phyloP scores from a whole-genome alignment of 2,113 vertebrate genomes.

The Microtus pennsylvanicus region DNA sequence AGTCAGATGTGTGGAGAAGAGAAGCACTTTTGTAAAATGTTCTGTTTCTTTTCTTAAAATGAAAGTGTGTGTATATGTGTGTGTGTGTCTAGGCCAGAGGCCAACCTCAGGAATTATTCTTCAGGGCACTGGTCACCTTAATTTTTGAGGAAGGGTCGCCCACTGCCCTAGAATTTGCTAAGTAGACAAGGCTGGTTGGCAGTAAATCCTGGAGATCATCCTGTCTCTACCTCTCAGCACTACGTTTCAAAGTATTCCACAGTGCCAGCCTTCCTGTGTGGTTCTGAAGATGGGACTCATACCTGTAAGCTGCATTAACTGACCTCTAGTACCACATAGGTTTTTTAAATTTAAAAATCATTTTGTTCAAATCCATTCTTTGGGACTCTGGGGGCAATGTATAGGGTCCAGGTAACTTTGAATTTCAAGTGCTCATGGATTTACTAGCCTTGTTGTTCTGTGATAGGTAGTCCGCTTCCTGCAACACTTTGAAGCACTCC shows the following conservation, averaged over 20 bases:
- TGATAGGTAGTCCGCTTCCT: background rate
- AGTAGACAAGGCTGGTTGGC: background rate
- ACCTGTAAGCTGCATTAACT: background rate
- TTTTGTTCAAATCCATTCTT: background rate
- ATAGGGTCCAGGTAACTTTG: background rate
- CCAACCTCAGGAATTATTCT: background rate
- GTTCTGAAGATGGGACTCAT: background rate
- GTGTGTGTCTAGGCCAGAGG: background rate
- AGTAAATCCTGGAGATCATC: background rate
- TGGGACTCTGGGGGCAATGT: background rate
- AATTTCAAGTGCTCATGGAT: background rate
- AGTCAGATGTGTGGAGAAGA: background rate
- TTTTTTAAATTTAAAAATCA: background rate
- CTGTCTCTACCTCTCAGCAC: background rate
- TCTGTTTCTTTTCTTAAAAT: background rate
- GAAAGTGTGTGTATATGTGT: background rate
- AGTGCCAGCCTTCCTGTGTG: background rate
- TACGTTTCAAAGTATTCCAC: background rate
- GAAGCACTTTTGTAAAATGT: background rate
- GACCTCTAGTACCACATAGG: too few species aligned
- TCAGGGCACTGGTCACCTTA: background rate
- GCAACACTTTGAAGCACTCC: background rate
- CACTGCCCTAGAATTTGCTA: background rate
- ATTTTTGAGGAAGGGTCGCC: background rate
- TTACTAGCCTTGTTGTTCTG: background rate